A percentile compares a stretch with the other conserved stretches of the same genome.
Evolutionary conservation across 2,888 invertebrate species (phyloP).

Genomic region (Crossocerus cetratus): DNA sequence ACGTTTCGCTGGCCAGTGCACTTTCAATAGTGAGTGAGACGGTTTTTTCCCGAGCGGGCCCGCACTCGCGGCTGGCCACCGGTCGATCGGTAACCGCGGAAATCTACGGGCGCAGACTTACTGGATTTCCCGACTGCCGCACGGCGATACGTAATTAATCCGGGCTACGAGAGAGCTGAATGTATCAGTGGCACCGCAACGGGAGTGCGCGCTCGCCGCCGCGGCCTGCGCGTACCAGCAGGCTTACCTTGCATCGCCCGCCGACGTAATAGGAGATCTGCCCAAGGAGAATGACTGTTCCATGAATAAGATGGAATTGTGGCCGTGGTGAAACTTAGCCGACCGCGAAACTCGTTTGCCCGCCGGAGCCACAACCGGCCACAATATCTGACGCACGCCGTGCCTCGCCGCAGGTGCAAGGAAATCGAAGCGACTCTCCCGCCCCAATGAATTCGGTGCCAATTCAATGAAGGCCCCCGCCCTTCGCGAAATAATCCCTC

Average conservation of each 20-base stretch:
- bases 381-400: neutral
- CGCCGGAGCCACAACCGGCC: neutral
- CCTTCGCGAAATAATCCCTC: neutral
- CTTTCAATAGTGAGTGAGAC: too few species aligned
- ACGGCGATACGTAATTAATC: constrained; percentile 3
- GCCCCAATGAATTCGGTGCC: neutral
- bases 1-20: too few species aligned
- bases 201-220: neutral
- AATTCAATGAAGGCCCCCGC: neutral
- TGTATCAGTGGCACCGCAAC: neutral
- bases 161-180: neutral
- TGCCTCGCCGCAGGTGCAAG: neutral
- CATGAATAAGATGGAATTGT: constrained; percentile 51
- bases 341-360: constrained; percentile 30
- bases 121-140: constrained; percentile 6
- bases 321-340: constrained; percentile 51
- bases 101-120: constrained; percentile 6
- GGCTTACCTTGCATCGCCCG: constrained; percentile 19
- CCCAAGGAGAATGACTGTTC: constrained; percentile 21
- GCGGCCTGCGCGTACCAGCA: neutral
- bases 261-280: constrained; percentile 18
- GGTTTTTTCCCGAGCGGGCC: too few species aligned
- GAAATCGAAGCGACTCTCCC: neutral
- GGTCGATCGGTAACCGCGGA: too few species aligned
- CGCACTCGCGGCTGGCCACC: too few species aligned